These are phyloP conservation scores for Oreocharis arfaki DNA, from an alignment of 2,113 vertebrate species.

Conservation along the genomic window DNA sequence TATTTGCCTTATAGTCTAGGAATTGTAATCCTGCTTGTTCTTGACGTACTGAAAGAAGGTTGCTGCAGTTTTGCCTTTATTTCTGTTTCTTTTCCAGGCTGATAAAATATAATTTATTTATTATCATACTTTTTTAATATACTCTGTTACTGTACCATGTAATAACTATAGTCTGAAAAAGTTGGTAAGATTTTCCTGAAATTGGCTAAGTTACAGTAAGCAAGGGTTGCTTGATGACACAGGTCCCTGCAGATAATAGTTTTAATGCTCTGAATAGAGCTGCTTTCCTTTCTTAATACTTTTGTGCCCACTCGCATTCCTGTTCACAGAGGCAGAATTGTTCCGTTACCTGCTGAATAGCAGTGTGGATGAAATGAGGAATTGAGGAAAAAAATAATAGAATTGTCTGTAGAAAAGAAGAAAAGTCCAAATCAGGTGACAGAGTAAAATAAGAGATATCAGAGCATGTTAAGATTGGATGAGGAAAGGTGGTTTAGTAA, in stretches of 20 bases:
- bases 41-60: neutral
- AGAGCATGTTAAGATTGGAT: neutral
- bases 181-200: neutral
- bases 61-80: neutral
- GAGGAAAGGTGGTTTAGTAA: neutral
- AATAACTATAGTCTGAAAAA: neutral
- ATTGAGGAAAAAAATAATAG: neutral
- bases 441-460: neutral
- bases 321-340: neutral
- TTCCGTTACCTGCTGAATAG: neutral
- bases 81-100: neutral
- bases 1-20: neutral
- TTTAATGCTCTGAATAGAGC: neutral
- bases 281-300: neutral
- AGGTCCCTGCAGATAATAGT: neutral
- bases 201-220: neutral
- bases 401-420: neutral
- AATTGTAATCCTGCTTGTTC: neutral
- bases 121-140: neutral
- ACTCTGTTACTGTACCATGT: neutral
- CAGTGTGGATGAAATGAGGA: neutral
- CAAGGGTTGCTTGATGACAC: neutral
- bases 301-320: neutral
- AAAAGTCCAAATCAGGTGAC: neutral
- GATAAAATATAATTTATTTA: neutral